Base-by-base conservation (phyloP, 2,797 vertebrate species). In the Enteromius treurensis region DNA sequence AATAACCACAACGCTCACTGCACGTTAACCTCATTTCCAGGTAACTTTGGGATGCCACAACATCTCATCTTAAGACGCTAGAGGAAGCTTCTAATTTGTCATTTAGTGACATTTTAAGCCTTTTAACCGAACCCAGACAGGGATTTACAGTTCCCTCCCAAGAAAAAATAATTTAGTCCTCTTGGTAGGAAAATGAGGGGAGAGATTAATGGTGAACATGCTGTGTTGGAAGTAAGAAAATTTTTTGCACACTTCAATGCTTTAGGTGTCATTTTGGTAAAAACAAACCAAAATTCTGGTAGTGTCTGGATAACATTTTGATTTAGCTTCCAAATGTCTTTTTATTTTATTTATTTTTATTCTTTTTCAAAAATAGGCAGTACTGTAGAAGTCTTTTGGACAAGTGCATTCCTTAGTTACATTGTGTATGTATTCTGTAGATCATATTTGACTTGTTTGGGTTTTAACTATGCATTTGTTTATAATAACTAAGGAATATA, bases 91-190 rank as follows among this genome's bases (percentile, higher is more conserved):
- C 90, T 94, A 93, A 93, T 93, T 92, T 95, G 94, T 94, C 94
- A 95, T 95, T 95, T 95, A 94, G 93, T 95, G 94, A 95, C 94
- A 95, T 94, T 95, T 95, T 95, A 95, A 95, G 95, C 95, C 94
- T 95, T 95, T 95, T 95, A 94, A 95, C 93, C 93, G 93, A 95
- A 95, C 93, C 93, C 93, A 93, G 93, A 92, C 91, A 92, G 93
- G 94, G 94, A 95, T 95, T 95, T 95, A 89, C 91, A 88, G 88
- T 93, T 94, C 92, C 89, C 91, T 93, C 91, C 89, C 92, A 94
- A 95, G 93, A 91, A 94, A 95, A 53, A 95, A 94, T 93, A 93
- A 95, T 95, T 95, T 94, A 92, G 92, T 93, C 90, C 93, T 91
- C 91, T 93, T 94, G 92, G 91, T 91, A 87, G 91, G 82, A 93